These are phyloP conservation scores for Blennius ocellaris DNA, from an alignment of 2,113 vertebrate species.

Conservation along the genomic window DNA sequence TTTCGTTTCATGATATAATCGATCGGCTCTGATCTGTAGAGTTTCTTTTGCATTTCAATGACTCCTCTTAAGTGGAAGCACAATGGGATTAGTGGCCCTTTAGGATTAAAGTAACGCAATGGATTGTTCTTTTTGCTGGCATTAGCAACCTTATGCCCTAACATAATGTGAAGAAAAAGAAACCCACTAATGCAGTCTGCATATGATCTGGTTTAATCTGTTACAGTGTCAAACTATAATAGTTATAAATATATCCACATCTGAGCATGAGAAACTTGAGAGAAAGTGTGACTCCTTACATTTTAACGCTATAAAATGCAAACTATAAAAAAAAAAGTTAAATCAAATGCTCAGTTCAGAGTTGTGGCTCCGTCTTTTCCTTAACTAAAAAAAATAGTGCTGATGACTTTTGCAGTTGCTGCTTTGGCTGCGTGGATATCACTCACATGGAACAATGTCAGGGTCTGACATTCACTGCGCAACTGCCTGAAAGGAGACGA, in stretches of 20 bases:
- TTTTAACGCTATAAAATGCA: too few species aligned
- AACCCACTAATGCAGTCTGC: not conserved
- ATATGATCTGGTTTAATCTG: not conserved
- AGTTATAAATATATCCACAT: not conserved
- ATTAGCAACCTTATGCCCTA: not conserved
- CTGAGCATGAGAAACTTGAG: not conserved
- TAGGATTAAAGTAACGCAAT: not conserved
- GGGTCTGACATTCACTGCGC: too few species aligned
- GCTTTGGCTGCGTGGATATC: too few species aligned
- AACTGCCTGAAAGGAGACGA: too few species aligned
- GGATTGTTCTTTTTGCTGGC: not conserved
- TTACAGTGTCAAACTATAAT: too few species aligned
- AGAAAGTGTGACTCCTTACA: not conserved
- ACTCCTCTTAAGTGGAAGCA: not conserved
- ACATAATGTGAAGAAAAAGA: not conserved
- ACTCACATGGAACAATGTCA: too few species aligned
- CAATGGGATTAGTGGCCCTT: not conserved
- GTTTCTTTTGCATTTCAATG: not conserved
- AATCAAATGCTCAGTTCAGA: too few species aligned
- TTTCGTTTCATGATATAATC: not conserved
- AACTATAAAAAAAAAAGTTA: too few species aligned
- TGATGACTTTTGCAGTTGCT: too few species aligned
- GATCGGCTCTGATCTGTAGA: not conserved
- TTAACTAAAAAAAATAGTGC: too few species aligned
- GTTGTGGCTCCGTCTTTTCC: too few species aligned